Evolutionary conservation across 2,113 vertebrate genomes (phyloP).

Genomic region (Sapayoa aenigma): DNA sequence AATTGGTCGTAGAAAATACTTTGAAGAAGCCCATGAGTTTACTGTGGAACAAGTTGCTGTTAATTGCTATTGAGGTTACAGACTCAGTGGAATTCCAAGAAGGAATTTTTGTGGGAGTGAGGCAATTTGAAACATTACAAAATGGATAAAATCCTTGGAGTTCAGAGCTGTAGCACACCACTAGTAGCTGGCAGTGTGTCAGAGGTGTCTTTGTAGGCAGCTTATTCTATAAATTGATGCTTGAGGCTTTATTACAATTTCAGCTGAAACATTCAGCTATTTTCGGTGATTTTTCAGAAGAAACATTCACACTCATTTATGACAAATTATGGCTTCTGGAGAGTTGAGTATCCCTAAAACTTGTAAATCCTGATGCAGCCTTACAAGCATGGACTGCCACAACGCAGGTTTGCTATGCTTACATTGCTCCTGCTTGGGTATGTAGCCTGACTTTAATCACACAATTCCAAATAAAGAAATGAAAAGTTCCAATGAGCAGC

Average conservation of each 20-base stretch:
- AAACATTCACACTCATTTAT: not conserved
- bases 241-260: not conserved
- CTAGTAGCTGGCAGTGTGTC: not conserved
- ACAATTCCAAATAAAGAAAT: not conserved
- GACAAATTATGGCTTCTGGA: not conserved
- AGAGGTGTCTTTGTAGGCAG: not conserved
- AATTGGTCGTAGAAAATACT: not conserved
- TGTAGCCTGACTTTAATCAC: not conserved
- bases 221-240: not conserved
- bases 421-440: not conserved
- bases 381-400: not conserved
- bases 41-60: not conserved
- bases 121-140: not conserved
- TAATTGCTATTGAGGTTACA: not conserved
- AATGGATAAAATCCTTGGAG: not conserved
- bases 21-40: not conserved
- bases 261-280: not conserved
- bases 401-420: too few relatives aligned
- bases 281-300: not conserved
- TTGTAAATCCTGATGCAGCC: not conserved
- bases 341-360: not conserved
- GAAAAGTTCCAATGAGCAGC: not conserved
- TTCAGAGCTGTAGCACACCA: not conserved
- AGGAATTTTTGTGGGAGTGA: not conserved
- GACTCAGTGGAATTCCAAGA: not conserved